Conservation (phyloP, 2,797 vertebrate genomes). For the Atherinosoma microstoma region DNA sequence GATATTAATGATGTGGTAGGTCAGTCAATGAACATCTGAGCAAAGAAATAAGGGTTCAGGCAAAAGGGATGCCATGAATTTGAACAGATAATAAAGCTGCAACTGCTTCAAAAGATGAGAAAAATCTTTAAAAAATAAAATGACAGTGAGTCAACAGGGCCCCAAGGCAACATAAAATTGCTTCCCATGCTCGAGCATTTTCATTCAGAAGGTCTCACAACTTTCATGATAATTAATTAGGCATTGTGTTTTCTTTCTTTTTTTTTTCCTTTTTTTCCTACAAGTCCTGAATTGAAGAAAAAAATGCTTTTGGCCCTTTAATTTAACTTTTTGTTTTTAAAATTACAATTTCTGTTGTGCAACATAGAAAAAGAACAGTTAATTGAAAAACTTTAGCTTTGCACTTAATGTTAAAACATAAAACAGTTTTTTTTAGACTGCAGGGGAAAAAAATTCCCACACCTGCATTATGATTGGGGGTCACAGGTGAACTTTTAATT, state of each 20-base stretch:
- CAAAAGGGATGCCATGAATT: not conserved
- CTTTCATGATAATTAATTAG: conserved; percentile 37
- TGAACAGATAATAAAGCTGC: not conserved
- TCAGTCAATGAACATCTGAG: not conserved
- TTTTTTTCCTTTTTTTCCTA: conserved; percentile 10
- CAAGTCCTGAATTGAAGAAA: conserved; percentile 20
- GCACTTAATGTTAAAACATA: not conserved
- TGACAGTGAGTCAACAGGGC: conserved; percentile 1
- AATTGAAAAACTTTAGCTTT: not conserved
- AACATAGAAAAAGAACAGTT: not conserved
- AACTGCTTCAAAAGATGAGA: not conserved
- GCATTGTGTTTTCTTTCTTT: conserved; percentile 8
- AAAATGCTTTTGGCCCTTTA: not conserved
- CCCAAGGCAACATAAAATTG: conserved; percentile 13
- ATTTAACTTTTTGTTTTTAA: not conserved
- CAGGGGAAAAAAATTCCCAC: not conserved
- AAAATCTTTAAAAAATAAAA: too few relatives aligned
- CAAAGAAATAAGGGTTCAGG: not conserved
- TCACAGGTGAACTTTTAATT: not conserved
- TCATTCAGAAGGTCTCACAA: conserved; percentile 16
- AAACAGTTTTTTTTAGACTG: not conserved
- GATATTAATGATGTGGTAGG: not conserved
- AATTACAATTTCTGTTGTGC: not conserved
- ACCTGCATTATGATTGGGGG: not conserved
- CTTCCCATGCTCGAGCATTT: conserved; percentile 21